Percentiles rank a stretch among this genome's conserved stretches.
Conservation (phyloP, 2,797 vertebrate genomes). For the Emys orbicularis region DNA sequence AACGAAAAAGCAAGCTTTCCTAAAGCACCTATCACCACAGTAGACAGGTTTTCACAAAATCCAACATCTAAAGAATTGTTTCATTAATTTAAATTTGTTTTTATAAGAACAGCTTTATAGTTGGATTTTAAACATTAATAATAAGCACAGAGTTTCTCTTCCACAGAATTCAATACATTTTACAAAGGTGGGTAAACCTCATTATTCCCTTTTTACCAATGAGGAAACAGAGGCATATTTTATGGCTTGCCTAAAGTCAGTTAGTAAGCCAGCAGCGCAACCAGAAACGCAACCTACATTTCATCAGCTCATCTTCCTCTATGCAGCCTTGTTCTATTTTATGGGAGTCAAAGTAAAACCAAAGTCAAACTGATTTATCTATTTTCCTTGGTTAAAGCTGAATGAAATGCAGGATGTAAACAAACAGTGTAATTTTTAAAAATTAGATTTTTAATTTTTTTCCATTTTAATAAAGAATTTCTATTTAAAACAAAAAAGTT, state of each 20-base stretch:
- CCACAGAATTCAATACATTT: neutral
- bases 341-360: rapidly evolving
- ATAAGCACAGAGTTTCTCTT: neutral
- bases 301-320: neutral
- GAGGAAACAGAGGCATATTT: rapidly evolving
- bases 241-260: rapidly evolving
- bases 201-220: rapidly evolving
- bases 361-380: rapidly evolving
- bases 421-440: rapidly evolving
- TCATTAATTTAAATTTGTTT: neutral
- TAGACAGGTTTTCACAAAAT: rapidly evolving
- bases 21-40: rapidly evolving
- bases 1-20: rapidly evolving
- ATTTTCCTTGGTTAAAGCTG: neutral
- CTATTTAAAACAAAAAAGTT: rapidly evolving
- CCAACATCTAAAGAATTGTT: neutral
- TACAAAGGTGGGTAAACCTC: neutral
- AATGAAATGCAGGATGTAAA: rapidly evolving
- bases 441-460: neutral
- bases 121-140: neutral
- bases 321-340: rapidly evolving
- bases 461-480: rapidly evolving
- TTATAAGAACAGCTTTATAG: neutral
- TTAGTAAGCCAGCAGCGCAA: rapidly evolving
- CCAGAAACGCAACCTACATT: neutral